A percentile compares a stretch with the other conserved stretches of the same genome.
phyloP scores from a whole-genome alignment of 2,113 vertebrate genomes.

The Empidonax alnorum region DNA sequence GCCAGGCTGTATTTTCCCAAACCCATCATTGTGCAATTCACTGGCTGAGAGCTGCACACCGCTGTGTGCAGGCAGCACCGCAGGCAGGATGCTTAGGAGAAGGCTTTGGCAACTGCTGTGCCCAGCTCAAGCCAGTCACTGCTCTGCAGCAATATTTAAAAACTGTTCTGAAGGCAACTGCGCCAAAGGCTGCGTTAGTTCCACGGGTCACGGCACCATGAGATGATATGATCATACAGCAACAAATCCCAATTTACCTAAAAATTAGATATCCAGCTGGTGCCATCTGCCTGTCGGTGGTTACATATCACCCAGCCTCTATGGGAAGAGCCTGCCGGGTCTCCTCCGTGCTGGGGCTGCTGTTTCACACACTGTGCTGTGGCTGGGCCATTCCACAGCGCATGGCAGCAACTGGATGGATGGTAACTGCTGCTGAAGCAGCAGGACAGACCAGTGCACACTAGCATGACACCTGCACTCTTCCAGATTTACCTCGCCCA shows the following conservation, averaged over 20 bases:
- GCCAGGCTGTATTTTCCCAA: not conserved
- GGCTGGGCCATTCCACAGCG: not conserved
- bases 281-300: conserved; percentile 61
- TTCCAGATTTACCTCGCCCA: not conserved
- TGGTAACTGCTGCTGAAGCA: not conserved
- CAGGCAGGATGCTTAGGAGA: not conserved
- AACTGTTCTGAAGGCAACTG: not conserved
- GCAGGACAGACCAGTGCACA: not conserved
- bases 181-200: not conserved
- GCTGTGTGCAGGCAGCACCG: accelerated
- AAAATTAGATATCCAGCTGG: conserved; percentile 59
- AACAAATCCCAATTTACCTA: conserved; percentile 40
- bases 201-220: not conserved
- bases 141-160: not conserved
- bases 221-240: not conserved
- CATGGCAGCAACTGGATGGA: not conserved
- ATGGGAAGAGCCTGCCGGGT: not conserved
- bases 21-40: not conserved
- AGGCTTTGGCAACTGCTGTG: not conserved
- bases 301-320: conserved; percentile 38
- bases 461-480: accelerated
- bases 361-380: accelerated
- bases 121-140: not conserved
- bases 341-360: not conserved
- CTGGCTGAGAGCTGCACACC: accelerated